Evolutionary conservation across 2,888 invertebrate genomes (phyloP).

Genomic region (Polydesmus complanatus): DNA sequence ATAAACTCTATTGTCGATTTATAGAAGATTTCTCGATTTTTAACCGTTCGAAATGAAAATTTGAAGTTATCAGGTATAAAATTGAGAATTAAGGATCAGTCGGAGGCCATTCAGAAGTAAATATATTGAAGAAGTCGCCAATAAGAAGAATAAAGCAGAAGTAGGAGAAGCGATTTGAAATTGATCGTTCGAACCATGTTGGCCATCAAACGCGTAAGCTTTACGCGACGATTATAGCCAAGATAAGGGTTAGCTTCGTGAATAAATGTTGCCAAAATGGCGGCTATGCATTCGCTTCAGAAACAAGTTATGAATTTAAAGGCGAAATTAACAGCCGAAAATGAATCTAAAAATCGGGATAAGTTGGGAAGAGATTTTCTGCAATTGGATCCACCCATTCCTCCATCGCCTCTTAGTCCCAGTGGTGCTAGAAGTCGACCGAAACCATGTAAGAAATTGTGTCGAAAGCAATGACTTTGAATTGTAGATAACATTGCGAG

Average conservation of each 20-base stretch:
- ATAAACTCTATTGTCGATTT: too few species aligned
- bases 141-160: too few species aligned
- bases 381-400: not conserved
- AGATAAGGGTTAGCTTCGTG: not conserved
- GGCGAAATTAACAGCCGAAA: constrained; percentile 9
- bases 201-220: not conserved
- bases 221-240: not conserved
- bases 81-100: too few species aligned
- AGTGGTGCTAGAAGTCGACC: constrained; percentile 7
- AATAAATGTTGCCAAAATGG: constrained; percentile 8
- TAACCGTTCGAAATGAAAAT: too few species aligned
- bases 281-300: constrained; percentile 11
- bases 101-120: too few species aligned
- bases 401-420: constrained; percentile 9
- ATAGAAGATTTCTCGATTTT: too few species aligned
- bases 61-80: too few species aligned
- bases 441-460: constrained; percentile 1
- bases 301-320: constrained; percentile 11
- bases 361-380: not conserved
- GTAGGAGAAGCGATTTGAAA: too few species aligned
- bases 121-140: too few species aligned
- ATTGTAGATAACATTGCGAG: too few species aligned
- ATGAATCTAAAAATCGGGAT: constrained; percentile 4
- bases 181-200: not conserved
- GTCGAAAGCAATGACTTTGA: too few species aligned